These are phyloP conservation scores for Oncorhynchus clarkii DNA, from an alignment of 2,113 vertebrate genomes.

Conservation along the genomic window DNA sequence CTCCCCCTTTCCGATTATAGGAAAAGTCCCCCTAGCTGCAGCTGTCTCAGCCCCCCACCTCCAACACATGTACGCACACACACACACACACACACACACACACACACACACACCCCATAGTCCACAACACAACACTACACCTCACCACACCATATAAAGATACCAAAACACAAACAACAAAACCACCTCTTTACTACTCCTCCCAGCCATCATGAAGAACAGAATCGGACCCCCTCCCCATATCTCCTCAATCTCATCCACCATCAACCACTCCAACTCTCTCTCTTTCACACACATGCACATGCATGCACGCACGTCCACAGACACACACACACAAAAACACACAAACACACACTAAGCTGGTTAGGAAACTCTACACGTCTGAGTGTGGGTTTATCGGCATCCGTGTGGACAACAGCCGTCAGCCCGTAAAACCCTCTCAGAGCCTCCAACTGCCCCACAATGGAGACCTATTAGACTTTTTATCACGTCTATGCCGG, in stretches of 20 bases:
- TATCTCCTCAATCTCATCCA: neutral
- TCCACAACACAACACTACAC: neutral
- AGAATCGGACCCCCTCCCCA: neutral
- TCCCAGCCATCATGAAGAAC: neutral
- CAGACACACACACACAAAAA: neutral
- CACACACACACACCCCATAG: neutral
- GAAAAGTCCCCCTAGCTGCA: neutral
- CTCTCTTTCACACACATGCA: neutral
- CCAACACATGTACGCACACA: neutral
- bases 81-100: conserved; percentile 5
- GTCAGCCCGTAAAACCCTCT: neutral
- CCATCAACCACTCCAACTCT: neutral
- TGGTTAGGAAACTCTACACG: neutral
- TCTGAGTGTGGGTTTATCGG: conserved; percentile 3
- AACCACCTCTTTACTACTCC: neutral
- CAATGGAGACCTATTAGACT: neutral
- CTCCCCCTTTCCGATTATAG: neutral
- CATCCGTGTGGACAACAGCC: conserved; percentile 6
- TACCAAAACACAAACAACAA: neutral
- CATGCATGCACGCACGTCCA: neutral
- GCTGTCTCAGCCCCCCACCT: neutral
- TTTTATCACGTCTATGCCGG: neutral
- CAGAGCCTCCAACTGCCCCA: neutral
- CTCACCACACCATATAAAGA: conserved; percentile 1
- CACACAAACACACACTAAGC: neutral